A percentile compares a stretch with the other conserved stretches of the same genome.
Evolutionary conservation across 2,113 vertebrate species (phyloP).

Genomic region (Vicugna pacos): DNA sequence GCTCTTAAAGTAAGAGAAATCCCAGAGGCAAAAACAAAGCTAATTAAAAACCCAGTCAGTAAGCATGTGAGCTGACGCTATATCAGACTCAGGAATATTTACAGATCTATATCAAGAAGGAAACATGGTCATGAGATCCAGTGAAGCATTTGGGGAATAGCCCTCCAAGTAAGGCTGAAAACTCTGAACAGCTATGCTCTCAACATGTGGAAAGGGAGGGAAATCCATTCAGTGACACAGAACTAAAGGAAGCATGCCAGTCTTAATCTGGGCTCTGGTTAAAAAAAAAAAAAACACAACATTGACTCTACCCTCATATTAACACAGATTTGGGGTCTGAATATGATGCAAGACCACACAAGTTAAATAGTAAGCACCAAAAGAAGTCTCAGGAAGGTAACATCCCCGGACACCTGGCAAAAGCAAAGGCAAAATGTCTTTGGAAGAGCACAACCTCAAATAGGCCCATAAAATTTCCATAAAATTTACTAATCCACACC

Average conservation of each 20-base stretch:
- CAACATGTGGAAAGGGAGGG: rapidly evolving
- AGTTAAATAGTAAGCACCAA: background rate
- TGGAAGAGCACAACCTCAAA: background rate
- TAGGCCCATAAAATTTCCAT: background rate
- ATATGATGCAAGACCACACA: background rate
- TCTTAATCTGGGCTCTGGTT: background rate
- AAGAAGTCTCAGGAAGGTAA: background rate
- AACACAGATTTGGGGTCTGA: background rate
- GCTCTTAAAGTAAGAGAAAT: background rate
- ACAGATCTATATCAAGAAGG: background rate
- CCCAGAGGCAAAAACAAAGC: background rate
- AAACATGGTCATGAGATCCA: background rate
- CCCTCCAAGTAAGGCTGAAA: background rate
- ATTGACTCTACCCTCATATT: background rate
- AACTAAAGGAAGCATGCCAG: background rate
- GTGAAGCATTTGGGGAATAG: background rate
- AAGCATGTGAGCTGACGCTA: background rate
- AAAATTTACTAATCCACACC: background rate
- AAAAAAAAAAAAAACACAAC: background rate
- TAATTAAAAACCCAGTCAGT: background rate
- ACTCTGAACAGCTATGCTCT: background rate
- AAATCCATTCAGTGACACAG: background rate
- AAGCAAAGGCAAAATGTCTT: background rate
- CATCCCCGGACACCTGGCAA: background rate
- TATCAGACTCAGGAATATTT: background rate